Percentiles rank a stretch among this genome's conserved stretches.
These are phyloP conservation scores for Molossus alvarezi DNA, from an alignment of 2,797 vertebrate genomes.

Conservation along the genomic window DNA sequence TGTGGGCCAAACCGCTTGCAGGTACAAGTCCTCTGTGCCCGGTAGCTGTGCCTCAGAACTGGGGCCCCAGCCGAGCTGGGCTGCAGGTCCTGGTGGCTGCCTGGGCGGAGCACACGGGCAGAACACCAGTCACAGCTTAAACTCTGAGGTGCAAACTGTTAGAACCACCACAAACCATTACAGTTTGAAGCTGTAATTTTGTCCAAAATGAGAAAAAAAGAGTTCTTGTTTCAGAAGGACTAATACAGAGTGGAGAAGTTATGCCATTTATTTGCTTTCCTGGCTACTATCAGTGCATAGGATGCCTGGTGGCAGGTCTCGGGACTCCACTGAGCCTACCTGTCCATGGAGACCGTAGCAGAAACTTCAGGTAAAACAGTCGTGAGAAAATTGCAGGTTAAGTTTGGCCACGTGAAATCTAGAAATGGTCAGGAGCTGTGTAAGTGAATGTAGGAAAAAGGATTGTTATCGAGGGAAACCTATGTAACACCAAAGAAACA, in stretches of 20 bases:
- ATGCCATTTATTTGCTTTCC: background rate
- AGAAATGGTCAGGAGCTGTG: background rate
- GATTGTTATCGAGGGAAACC: background rate
- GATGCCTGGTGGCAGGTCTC: background rate
- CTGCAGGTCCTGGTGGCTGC: background rate
- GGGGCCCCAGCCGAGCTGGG: background rate
- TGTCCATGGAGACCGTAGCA: fast-evolving
- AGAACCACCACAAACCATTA: background rate
- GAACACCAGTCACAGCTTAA: background rate
- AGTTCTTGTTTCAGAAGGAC: background rate
- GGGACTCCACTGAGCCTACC: background rate
- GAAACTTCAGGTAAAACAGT: background rate
- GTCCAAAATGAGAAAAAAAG: background rate
- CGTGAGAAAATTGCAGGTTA: background rate
- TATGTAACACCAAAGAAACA: background rate
- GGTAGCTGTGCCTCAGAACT: background rate
- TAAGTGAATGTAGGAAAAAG: background rate
- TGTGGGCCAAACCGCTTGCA: background rate
- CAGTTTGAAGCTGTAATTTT: background rate
- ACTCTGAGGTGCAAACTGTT: background rate
- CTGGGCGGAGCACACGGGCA: background rate
- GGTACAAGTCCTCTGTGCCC: background rate
- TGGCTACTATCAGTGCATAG: background rate
- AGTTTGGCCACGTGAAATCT: background rate
- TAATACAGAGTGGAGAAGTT: background rate